A percentile compares a stretch with the other conserved stretches of the same genome.
Conservation (phyloP, 2,888 invertebrate species). For the Unio delphinus region DNA sequence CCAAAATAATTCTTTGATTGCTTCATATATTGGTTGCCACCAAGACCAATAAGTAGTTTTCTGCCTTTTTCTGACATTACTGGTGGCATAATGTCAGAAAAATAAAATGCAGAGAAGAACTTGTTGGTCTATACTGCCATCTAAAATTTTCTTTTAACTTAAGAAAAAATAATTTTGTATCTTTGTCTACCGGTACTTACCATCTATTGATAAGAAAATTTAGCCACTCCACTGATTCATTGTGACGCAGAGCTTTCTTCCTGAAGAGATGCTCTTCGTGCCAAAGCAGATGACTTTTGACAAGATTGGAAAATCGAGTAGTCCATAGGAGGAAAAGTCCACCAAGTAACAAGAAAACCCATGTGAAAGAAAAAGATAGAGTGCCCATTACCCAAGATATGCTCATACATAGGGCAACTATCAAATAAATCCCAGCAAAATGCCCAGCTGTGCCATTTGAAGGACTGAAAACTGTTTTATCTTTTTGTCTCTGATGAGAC, state of each 20-base stretch:
- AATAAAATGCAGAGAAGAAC: no score
- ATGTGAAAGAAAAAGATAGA: slow-evolving; percentile 61
- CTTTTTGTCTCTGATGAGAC: no score
- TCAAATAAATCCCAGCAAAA: slow-evolving; percentile 57
- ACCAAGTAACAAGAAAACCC: slow-evolving; percentile 63
- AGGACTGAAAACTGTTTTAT: no score
- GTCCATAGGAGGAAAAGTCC: slow-evolving; percentile 66
- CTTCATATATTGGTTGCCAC: no score
- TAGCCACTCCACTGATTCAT: slow-evolving; percentile 76
- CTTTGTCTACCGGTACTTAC: slow-evolving; percentile 54
- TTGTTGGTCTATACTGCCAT: no score
- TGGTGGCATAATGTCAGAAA: no score
- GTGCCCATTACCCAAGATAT: slow-evolving; percentile 62
- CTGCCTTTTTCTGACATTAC: no score
- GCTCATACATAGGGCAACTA: slow-evolving; percentile 58
- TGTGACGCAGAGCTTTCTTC: slow-evolving; percentile 73
- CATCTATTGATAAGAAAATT: slow-evolving; percentile 75
- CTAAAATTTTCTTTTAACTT: no score
- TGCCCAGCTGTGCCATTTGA: no score
- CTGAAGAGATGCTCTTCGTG: slow-evolving; percentile 71
- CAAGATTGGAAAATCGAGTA: slow-evolving; percentile 57
- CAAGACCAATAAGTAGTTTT: no score
- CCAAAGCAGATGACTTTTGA: slow-evolving; percentile 56
- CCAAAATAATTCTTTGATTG: no score
- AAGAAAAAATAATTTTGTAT: not conserved